A percentile compares a stretch with the other conserved stretches of the same genome.
phyloP scores from a whole-genome alignment of 1,140 invertebrate genomes.

The Brachionus manjavacas region DNA sequence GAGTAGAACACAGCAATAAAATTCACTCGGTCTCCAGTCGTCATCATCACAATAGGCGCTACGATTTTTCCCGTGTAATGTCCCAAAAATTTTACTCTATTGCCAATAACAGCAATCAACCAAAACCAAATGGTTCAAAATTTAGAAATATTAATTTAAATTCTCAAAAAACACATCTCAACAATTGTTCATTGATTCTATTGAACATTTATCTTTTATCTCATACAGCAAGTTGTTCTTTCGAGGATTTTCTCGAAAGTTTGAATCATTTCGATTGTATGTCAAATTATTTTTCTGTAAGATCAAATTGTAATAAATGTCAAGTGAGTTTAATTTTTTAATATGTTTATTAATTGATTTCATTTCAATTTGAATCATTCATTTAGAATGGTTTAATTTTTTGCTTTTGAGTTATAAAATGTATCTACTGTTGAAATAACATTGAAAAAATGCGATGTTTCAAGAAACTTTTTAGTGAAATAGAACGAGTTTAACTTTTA shows the following conservation, averaged over 20 bases:
- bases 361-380: too few species aligned
- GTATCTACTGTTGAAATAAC: too few species aligned
- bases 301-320: constrained; percentile 36
- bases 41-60: not conserved
- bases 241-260: constrained; percentile 10
- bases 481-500: too few species aligned
- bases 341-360: too few species aligned
- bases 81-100: not conserved
- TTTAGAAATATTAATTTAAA: not conserved
- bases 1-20: not conserved
- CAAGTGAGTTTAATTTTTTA: not conserved
- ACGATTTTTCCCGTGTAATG: not conserved
- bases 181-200: constrained; percentile 23
- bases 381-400: too few species aligned
- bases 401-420: too few species aligned
- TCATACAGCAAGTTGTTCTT: not conserved
- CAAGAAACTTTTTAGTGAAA: too few species aligned
- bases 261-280: constrained; percentile 37
- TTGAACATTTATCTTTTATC: constrained; percentile 17
- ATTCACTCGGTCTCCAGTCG: not conserved
- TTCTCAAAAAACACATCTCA: not conserved
- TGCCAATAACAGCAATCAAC: not conserved
- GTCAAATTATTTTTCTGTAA: constrained; percentile 38
- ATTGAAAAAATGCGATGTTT: too few species aligned
- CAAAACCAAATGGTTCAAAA: not conserved